Evolutionary conservation across 2,113 vertebrate genomes (phyloP), one percentile per base, ranked within the genome.

Genomic region (Arizona elegans): DNA sequence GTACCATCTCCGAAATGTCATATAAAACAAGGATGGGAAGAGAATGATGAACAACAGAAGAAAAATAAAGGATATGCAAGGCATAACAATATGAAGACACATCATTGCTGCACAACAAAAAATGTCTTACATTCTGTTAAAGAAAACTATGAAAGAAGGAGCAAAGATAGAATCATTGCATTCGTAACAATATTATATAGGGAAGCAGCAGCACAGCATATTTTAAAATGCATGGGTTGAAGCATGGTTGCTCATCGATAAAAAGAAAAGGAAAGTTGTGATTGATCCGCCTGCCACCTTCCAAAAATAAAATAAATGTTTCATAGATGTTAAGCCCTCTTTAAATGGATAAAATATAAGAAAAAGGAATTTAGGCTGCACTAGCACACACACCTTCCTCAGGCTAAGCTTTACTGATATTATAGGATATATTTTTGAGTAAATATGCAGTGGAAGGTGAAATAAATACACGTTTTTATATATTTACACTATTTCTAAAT

Each of bases 1-100:
- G 98, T 97, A 97, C 97, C 97, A 96, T 95, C 95, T 96, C 96
- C 91, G 95, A 97, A 95, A 92, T 97, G 97, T 98, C 97, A 98
- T 85, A 91, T 95, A 43, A 86, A 90, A 93, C 23, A 86, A 90
- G 92, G 47, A 96, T 95, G 93, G 93, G 92, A 94, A 94, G 89
- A 96, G 85, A 95, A 94, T 94, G 95, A 96, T 94, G 95, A 97
- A 95, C 93, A 97, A 94, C 91, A 95, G 92, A 96, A 94, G 88
- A 88, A 95, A 81, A 96, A 96, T 93, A 94, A 95, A 96, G 38
- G 90, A 88, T 95, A 90, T 91, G 81, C 92, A 94, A 6, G 33
- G 94, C 89, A 89, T 95, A 97, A 90, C 94, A 96, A 92, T 95
- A 95, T 91, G 93, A 97, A 96, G 95, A 97, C 87, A 96, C 88